Evolutionary conservation across 2,113 vertebrate genomes (phyloP).

Genomic region (Alligator sinensis): DNA sequence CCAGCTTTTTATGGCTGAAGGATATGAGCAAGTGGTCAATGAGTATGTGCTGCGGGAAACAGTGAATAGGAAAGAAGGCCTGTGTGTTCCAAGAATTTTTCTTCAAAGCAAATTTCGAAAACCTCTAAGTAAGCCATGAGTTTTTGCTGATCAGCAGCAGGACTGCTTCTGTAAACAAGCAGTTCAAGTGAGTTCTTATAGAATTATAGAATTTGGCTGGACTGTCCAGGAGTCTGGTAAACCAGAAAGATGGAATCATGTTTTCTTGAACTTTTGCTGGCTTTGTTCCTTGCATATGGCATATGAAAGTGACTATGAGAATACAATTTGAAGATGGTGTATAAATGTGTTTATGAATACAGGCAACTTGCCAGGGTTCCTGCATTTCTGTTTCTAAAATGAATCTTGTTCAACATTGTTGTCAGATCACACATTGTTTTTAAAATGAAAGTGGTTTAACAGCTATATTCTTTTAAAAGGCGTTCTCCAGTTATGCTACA

Average conservation of each 20-base stretch:
- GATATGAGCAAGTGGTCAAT: constrained; percentile 83
- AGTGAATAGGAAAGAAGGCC: constrained; percentile 94
- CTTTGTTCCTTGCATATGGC: background rate
- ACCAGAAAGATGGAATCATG: background rate
- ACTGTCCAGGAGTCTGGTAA: background rate
- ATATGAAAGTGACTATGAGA: background rate
- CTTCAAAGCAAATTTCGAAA: constrained; percentile 95
- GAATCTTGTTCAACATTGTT: background rate
- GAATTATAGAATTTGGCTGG: background rate
- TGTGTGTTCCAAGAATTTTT: constrained; percentile 92
- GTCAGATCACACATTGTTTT: background rate
- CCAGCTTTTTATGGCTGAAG: constrained; percentile 83
- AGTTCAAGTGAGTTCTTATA: background rate
- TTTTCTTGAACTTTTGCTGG: background rate
- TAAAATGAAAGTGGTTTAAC: background rate
- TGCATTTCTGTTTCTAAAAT: background rate
- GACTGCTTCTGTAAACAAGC: background rate
- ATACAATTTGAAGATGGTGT: background rate
- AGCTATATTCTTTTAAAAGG: background rate
- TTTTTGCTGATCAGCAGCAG: constrained; percentile 3
- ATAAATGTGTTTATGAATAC: background rate
- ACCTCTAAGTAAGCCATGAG: constrained; percentile 41
- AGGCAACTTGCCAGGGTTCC: background rate
- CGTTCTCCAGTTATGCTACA: background rate
- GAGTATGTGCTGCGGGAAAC: constrained; percentile 94